A percentile compares a stretch with the other conserved stretches of the same genome.
Conservation (phyloP, 2,113 vertebrate species). For the Megatriorchis doriae region DNA sequence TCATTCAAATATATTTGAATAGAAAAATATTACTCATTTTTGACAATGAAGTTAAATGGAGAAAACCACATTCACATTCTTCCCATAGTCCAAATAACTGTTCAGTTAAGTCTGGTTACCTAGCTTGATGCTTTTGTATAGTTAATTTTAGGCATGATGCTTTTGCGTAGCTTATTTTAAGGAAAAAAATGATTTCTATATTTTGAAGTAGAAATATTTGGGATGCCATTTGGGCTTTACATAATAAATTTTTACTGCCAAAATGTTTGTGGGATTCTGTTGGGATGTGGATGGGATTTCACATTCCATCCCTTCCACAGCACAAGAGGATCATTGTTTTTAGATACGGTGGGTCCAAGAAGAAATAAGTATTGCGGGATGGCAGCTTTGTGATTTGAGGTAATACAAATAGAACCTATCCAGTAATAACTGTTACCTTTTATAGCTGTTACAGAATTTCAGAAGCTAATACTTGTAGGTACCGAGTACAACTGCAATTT, state of each 20-base stretch:
- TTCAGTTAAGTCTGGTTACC: constrained; percentile 32
- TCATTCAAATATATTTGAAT: constrained; percentile 40
- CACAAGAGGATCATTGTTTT: constrained; percentile 49
- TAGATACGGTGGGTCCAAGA: constrained; percentile 11
- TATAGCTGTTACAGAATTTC: background rate
- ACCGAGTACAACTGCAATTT: background rate
- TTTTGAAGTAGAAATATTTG: constrained; percentile 58
- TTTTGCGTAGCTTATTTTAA: constrained; percentile 47
- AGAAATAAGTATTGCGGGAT: background rate
- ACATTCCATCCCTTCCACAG: constrained; percentile 50
- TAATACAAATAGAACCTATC: background rate
- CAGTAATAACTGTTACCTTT: background rate
- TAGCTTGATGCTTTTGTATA: constrained; percentile 4
- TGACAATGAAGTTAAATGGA: constrained; percentile 25
- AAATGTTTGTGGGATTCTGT: constrained; percentile 64
- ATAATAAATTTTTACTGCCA: constrained; percentile 60
- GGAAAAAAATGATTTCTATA: background rate
- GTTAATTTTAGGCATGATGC: background rate
- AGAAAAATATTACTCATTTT: background rate
- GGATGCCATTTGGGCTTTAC: constrained; percentile 61
- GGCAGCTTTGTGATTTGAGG: background rate
- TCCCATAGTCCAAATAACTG: constrained; percentile 39
- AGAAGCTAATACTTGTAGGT: background rate
- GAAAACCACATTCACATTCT: constrained; percentile 35
- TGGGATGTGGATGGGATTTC: constrained; percentile 63